phyloP scores from a whole-genome alignment of 1,140 invertebrate species.

The Trichonephila inaurata region DNA sequence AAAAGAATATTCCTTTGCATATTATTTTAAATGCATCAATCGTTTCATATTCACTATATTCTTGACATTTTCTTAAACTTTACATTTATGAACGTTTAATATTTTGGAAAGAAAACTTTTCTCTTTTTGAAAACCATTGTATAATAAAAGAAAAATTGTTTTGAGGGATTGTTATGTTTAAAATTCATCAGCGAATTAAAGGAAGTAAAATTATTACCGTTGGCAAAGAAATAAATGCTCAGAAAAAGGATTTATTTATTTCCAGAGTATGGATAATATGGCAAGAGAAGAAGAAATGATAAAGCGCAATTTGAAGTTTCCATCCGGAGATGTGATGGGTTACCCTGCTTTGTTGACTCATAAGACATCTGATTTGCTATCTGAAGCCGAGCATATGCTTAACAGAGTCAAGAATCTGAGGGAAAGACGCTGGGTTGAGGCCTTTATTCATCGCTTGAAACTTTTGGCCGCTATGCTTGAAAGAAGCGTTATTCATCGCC shows the following conservation, averaged over 20 bases:
- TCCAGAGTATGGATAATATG: constrained; percentile 20
- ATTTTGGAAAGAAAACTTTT: no score
- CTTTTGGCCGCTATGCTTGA: not conserved
- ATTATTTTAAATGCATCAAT: no score
- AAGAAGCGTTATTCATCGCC: not conserved
- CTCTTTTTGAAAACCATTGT: no score
- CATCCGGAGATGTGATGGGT: not conserved
- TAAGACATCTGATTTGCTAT: not conserved
- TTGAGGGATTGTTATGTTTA: no score
- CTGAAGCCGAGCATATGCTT: not conserved
- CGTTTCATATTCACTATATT: no score
- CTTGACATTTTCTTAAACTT: no score
- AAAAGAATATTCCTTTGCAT: no score
- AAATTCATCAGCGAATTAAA: no score
- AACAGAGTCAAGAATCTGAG: not conserved
- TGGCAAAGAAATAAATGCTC: no score
- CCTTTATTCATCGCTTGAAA: not conserved
- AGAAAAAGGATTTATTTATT: not conserved
- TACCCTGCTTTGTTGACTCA: not conserved
- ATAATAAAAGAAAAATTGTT: no score
- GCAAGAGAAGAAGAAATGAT: not conserved
- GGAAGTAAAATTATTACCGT: no score
- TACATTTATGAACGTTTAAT: no score
- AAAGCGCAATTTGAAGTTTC: not conserved
- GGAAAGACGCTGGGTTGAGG: not conserved